Evolutionary conservation across 1,140 invertebrate genomes (phyloP), one percentile per base, ranked within the genome.

Genomic region (Tenebrio molitor): DNA sequence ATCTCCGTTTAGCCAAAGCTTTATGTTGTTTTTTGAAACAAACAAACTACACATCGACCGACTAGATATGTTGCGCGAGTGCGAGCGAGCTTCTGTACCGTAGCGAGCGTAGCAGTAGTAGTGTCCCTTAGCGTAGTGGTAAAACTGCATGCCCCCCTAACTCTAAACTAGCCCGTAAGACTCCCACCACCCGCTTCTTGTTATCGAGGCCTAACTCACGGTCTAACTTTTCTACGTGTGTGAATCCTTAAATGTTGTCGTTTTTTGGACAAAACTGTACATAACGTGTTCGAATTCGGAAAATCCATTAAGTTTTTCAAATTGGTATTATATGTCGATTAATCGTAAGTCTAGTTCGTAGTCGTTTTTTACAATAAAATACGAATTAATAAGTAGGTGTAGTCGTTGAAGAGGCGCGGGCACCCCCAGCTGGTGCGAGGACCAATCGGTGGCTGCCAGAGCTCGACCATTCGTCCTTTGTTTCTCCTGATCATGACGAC

Each of bases 341-440:
- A 79, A 73, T 74, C 64, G 71, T 81, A 81, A 81, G 77, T 69
- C 72, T 81, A 81, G 80, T 73, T 75, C 71, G 74, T 81, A 81
- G 79, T 78, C 68, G 73, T 80, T 81, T 81, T 81, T 80, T 74
- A 79, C 71, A 69, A 65, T 73, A 75, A 65, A 74, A 76, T 79
- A 72, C 71, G 74, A 79, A 77, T 77, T 74, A 75, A 67, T 71
- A 72, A 63, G 39, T 78, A 78, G 72, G 74, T 78, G 79, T 79
- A 78, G 74, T 80, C 74, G 74, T 78, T 74, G 46, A 72, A 75
- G 78, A 80, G 78, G 75, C 78, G 76, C 78, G 76, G 75, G 79
- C 79, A 80, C 80, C 79, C n/a, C 75, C 73, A 81, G 81, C 81
- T 82, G 81, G 81, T 82, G 80, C 78, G 81, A 81, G 81, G 81